Evolutionary conservation across 2,888 invertebrate genomes (phyloP).

Genomic region (Camponotus fellah): DNA sequence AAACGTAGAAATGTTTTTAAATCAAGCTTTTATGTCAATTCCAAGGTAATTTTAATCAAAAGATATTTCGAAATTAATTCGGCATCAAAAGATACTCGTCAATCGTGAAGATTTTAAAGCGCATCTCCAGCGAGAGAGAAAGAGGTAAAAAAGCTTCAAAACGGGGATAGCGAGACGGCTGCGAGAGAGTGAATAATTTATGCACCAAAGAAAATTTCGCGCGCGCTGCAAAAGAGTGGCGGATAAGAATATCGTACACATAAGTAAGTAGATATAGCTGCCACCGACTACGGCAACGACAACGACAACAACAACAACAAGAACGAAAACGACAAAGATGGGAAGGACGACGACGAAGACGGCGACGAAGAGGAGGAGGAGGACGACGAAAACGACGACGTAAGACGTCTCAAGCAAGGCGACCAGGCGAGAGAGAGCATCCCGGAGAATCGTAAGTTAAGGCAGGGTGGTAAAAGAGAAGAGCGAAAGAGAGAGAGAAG

Average conservation of each 20-base stretch:
- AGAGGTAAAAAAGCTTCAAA: slow-evolving; percentile 29
- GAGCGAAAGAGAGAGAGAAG: slow-evolving; percentile 70
- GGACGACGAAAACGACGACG: slow-evolving; percentile 79
- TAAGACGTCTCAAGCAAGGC: slow-evolving; percentile 84
- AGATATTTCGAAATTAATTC: slow-evolving; percentile 27
- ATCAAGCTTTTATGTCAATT: neutral
- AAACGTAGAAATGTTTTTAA: neutral
- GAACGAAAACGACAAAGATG: slow-evolving; percentile 37
- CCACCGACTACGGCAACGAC: slow-evolving; percentile 43
- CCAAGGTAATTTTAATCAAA: slow-evolving; percentile 30
- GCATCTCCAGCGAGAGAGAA: slow-evolving; percentile 25
- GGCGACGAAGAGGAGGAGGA: slow-evolving; percentile 49
- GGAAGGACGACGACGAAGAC: slow-evolving; percentile 43
- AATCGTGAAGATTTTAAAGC: slow-evolving; percentile 41
- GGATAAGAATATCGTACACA: slow-evolving; percentile 71
- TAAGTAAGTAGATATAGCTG: slow-evolving; percentile 60
- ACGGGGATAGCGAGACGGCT: slow-evolving; percentile 23
- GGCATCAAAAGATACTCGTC: slow-evolving; percentile 25
- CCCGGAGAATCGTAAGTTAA: slow-evolving; percentile 85
- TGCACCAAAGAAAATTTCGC: slow-evolving; percentile 77
- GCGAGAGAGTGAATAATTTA: slow-evolving; percentile 73
- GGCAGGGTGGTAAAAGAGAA: slow-evolving; percentile 82
- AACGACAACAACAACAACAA: slow-evolving; percentile 38
- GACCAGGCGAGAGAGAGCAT: slow-evolving; percentile 75
- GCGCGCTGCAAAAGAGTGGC: slow-evolving; percentile 66